Percentiles rank a stretch among this genome's conserved stretches.
These are phyloP conservation scores for Sorex maritimensis DNA, from an alignment of 2,797 vertebrate genomes.

Conservation along the genomic window DNA sequence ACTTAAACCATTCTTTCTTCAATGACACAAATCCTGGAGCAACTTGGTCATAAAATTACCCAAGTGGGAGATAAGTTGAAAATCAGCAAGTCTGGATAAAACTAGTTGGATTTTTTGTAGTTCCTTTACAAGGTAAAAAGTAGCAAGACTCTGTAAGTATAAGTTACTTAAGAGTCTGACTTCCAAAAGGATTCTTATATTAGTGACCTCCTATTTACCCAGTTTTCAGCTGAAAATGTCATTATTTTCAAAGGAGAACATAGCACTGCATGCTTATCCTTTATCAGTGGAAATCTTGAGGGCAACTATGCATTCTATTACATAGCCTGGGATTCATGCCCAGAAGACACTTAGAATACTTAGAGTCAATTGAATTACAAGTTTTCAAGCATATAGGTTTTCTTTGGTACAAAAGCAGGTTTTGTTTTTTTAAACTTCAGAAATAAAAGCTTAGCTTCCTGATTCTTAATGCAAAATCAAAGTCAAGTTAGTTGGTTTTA, in stretches of 20 bases:
- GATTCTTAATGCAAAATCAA: slow-evolving; percentile 51
- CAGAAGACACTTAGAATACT: slow-evolving; percentile 63
- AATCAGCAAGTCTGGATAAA: slow-evolving; percentile 69
- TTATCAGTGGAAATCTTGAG: slow-evolving; percentile 77
- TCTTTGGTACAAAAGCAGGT: slow-evolving; percentile 36
- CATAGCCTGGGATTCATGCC: slow-evolving; percentile 64
- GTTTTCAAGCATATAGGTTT: slow-evolving; percentile 79
- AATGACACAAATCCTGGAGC: slow-evolving; percentile 67
- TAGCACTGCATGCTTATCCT: slow-evolving; percentile 72
- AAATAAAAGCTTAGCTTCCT: slow-evolving; percentile 71
- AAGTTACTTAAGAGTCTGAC: slow-evolving; percentile 77
- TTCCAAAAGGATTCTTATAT: slow-evolving; percentile 80
- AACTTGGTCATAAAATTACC: slow-evolving; percentile 66
- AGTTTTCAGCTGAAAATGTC: slow-evolving; percentile 62
- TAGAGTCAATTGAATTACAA: slow-evolving; percentile 78
- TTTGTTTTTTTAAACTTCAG: not conserved
- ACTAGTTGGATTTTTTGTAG: slow-evolving; percentile 61
- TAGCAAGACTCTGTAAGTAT: slow-evolving; percentile 65
- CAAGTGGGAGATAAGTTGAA: slow-evolving; percentile 76
- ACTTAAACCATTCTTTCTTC: slow-evolving; percentile 63
- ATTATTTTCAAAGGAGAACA: slow-evolving; percentile 78
- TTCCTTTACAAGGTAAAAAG: slow-evolving; percentile 65
- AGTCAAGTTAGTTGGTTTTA: slow-evolving; percentile 65
- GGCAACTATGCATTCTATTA: slow-evolving; percentile 63
- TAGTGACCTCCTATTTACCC: slow-evolving; percentile 63